Base-by-base conservation (phyloP, 2,888 invertebrate genomes). In the Macaria liturata region DNA sequence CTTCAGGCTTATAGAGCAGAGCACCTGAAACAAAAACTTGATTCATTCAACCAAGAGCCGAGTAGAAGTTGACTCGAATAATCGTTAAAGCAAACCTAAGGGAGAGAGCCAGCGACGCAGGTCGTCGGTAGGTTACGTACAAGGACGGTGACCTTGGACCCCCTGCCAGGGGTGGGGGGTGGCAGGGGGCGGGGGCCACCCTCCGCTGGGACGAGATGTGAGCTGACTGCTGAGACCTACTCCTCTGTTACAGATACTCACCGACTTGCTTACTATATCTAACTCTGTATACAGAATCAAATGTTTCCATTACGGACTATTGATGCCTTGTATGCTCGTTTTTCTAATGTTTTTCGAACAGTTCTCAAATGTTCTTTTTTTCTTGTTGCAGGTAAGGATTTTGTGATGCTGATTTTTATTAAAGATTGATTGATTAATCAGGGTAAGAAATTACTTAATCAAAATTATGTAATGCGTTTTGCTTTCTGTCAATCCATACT, bases 131-230 rank as follows among this genome's bases (percentile, higher is more conserved):
- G 81, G 86, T 83, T 86, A 85, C 80, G 78, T 84, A 83, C 84
- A 81, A 84, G 88, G 86, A 82, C 86, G 88, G 84, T 76, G 90
- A 90, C 91, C 90, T 91, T 91, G 91, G 80, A 71, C 57, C 20
- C 20, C 20, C 20, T 20, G 20, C 20, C 20, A 20, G 20, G 20
- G 20, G 20, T 20, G 20, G 20, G 20, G 20, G 20, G 20, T 20
- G 20, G 66, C 61, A 61, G 50, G 45, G 61, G 56, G 52, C 49
- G 52, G 61, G 47, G 52, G 55, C 47, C 59, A 57, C 66, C 63
- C 66, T 65, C 77, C 68, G 66, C 66, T 60, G 74, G 77, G 80
- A 70, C 73, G 80, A 77, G 81, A 85, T 86, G 86, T 82, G 86
- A 84, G 81, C 81, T 78, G 86, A 84, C 85, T 86, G 80, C 78